Percentiles rank a stretch among this genome's conserved stretches.
Evolutionary conservation across 2,113 vertebrate species (phyloP).

Genomic region (Syngnathus floridae): DNA sequence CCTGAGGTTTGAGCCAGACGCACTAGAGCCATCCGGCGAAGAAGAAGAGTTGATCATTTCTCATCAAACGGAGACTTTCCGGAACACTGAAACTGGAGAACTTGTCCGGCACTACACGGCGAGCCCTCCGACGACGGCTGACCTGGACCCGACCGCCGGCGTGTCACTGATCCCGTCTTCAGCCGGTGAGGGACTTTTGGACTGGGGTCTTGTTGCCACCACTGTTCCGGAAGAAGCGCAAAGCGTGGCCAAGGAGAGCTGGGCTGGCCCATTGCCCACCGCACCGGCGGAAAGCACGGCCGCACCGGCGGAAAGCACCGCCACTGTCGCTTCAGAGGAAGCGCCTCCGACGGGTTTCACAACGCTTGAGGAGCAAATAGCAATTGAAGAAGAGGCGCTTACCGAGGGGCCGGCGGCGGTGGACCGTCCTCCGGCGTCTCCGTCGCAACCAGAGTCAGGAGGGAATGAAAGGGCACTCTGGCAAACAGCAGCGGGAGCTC

Average conservation of each 20-base stretch:
- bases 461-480: conserved; percentile 1
- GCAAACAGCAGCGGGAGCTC: neutral
- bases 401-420: neutral
- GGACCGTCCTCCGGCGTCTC: too few relatives aligned
- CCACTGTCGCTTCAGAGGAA: neutral
- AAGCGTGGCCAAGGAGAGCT: neutral
- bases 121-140: conserved; percentile 11
- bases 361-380: neutral
- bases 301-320: neutral
- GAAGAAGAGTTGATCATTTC: conserved; percentile 52
- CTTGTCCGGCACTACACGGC: conserved; percentile 48
- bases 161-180: conserved; percentile 19
- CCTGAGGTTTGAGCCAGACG: conserved; percentile 21
- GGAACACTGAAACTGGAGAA: conserved; percentile 47
- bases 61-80: conserved; percentile 59
- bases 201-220: conserved; percentile 17
- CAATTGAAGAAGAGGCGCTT: conserved; percentile 4
- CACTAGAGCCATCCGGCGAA: conserved; percentile 12
- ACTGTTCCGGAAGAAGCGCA: conserved; percentile 4
- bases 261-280: neutral
- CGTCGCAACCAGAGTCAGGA: neutral
- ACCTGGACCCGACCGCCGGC: conserved; percentile 12
- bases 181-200: conserved; percentile 3
- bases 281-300: neutral
- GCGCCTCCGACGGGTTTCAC: neutral